Percentiles rank a stretch among this genome's conserved stretches.
These are phyloP conservation scores for Agriopis aurantiaria DNA, from an alignment of 2,888 invertebrate species.

Conservation along the genomic window DNA sequence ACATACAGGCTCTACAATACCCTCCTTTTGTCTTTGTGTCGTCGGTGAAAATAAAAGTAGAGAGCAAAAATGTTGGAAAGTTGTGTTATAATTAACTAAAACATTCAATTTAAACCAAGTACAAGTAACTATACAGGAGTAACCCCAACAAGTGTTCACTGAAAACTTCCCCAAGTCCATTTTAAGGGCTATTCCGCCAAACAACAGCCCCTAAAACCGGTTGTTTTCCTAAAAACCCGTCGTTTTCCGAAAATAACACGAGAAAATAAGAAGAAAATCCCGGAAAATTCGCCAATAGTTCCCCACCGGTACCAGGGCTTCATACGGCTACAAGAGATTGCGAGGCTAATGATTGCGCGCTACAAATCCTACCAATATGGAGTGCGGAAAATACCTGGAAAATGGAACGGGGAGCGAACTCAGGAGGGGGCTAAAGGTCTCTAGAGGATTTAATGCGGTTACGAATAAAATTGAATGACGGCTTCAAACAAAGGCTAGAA, in stretches of 20 bases:
- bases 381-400: conserved; percentile 83
- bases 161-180: conserved; percentile 25
- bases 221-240: conserved; percentile 2
- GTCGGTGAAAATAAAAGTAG: background rate
- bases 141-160: conserved; percentile 27
- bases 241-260: conserved; percentile 36
- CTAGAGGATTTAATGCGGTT: conserved; percentile 26
- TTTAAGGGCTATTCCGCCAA: conserved; percentile 40
- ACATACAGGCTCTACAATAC: too few species aligned
- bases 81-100: conserved; percentile 5
- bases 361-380: conserved; percentile 83
- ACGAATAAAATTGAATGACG: conserved; percentile 21
- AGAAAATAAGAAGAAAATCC: conserved; percentile 68
- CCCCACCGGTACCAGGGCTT: conserved; percentile 66
- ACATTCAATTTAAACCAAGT: conserved; percentile 2
- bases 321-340: conserved; percentile 72
- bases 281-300: conserved; percentile 76
- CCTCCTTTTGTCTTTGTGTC: too few species aligned
- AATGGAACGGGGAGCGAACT: conserved; percentile 64
- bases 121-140: background rate
- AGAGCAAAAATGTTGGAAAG: background rate
- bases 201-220: conserved; percentile 44
- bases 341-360: conserved; percentile 78
- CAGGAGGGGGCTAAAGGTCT: conserved; percentile 33
- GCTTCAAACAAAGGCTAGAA: conserved; percentile 1